A percentile compares a stretch with the other conserved stretches of the same genome.
Evolutionary conservation across 1,140 invertebrate genomes (phyloP).

Genomic region (Chelonus insularis): DNA sequence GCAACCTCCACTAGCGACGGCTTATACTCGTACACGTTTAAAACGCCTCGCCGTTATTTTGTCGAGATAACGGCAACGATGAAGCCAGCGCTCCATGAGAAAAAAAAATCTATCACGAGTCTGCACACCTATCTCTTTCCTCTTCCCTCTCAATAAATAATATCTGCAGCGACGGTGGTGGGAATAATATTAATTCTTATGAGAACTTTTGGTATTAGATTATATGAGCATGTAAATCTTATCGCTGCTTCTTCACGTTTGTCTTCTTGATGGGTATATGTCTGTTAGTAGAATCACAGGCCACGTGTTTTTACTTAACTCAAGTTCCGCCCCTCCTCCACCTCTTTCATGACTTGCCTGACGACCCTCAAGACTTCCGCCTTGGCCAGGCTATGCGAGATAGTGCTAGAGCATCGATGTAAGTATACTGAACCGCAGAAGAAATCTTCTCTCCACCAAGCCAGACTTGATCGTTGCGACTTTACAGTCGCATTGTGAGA

Average conservation of each 20-base stretch:
- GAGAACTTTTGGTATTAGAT: too few species aligned
- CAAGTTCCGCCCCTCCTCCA: slow-evolving; percentile 1
- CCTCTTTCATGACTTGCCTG: slow-evolving; percentile 6
- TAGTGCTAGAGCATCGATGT: not conserved
- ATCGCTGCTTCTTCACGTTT: not conserved
- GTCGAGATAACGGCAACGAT: slow-evolving; percentile 28
- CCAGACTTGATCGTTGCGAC: not conserved
- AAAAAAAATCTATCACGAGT: slow-evolving; percentile 15
- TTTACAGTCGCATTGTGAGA: slow-evolving; percentile 35
- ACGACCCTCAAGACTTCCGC: not conserved
- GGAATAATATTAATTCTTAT: too few species aligned
- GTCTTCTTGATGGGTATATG: slow-evolving; percentile 2
- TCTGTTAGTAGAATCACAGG: slow-evolving; percentile 8
- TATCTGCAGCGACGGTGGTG: not conserved
- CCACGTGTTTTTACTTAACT: slow-evolving; percentile 15
- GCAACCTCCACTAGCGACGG: slow-evolving; percentile 12
- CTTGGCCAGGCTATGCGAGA: slow-evolving; percentile 3
- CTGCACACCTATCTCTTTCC: not conserved
- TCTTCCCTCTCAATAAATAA: not conserved
- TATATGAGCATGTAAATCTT: not conserved
- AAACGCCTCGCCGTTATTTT: slow-evolving; percentile 31
- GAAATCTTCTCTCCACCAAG: not conserved
- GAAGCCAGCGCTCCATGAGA: slow-evolving; percentile 23
- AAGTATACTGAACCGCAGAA: slow-evolving; percentile 7
- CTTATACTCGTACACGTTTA: slow-evolving; percentile 10